Conservation (phyloP, 2,113 vertebrate species). For the Pomatostomus ruficeps region DNA sequence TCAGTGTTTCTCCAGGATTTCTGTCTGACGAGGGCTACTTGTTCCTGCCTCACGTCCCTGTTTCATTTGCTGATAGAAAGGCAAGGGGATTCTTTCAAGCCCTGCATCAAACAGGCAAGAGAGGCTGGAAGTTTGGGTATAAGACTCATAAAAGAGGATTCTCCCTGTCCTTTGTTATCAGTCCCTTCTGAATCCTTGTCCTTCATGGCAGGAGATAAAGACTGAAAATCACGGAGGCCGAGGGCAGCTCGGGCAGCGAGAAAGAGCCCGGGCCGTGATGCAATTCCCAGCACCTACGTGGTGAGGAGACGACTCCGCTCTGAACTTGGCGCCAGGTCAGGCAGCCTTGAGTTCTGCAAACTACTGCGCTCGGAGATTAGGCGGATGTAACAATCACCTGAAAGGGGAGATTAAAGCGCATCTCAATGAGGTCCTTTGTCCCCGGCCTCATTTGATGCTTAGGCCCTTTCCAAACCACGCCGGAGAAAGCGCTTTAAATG, state of each 20-base stretch:
- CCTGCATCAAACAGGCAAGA: not conserved
- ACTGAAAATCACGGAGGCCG: rapidly evolving
- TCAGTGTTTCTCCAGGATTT: not conserved
- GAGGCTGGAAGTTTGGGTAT: not conserved
- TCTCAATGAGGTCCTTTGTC: slow-evolving; percentile 45
- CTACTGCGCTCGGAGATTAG: slow-evolving; percentile 21
- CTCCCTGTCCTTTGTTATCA: not conserved
- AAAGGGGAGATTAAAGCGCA: slow-evolving; percentile 58
- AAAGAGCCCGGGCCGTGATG: not conserved
- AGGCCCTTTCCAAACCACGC: not conserved
- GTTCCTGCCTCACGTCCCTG: not conserved
- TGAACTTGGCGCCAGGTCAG: slow-evolving; percentile 57
- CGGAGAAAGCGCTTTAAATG: slow-evolving; percentile 29
- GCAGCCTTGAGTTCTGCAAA: slow-evolving; percentile 9
- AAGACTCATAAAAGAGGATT: not conserved
- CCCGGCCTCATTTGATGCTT: slow-evolving; percentile 41
- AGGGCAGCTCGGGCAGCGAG: not conserved
- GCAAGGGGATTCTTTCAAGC: not conserved
- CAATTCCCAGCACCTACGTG: not conserved
- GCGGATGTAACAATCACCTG: slow-evolving; percentile 58
- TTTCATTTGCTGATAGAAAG: not conserved
- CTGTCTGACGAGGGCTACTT: not conserved
- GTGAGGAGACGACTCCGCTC: not conserved
- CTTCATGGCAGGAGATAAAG: not conserved
- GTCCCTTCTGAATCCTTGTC: not conserved